Evolutionary conservation across 1,140 invertebrate genomes (phyloP).

Genomic region (Daktulosphaira vitifoliae): DNA sequence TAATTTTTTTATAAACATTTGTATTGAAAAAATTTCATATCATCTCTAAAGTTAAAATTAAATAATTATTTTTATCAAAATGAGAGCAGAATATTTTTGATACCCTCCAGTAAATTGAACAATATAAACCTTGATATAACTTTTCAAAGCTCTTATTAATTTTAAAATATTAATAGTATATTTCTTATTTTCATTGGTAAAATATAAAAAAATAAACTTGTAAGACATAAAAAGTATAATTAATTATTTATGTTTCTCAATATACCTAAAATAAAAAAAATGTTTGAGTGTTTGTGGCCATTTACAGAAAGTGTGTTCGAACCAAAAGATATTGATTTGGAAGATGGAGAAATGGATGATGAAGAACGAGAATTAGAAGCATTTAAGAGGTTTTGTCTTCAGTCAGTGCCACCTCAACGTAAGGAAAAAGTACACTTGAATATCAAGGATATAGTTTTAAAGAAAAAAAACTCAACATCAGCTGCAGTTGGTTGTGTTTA

Average conservation of each 20-base stretch:
- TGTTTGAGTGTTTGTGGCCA: conserved; percentile 38
- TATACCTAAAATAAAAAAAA: conserved; percentile 26
- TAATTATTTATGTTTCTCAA: too few relatives aligned
- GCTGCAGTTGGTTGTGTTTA: conserved; percentile 37
- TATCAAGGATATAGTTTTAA: conserved; percentile 61
- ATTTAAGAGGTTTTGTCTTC: conserved; percentile 68
- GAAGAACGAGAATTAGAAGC: conserved; percentile 65
- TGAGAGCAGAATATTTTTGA: too few relatives aligned
- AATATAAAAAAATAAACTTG: too few relatives aligned
- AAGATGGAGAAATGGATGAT: conserved; percentile 65
- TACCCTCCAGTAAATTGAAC: too few relatives aligned
- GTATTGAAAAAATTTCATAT: too few relatives aligned
- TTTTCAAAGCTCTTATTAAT: too few relatives aligned
- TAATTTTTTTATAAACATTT: too few relatives aligned
- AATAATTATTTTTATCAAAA: too few relatives aligned
- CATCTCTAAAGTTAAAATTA: too few relatives aligned
- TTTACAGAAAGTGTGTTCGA: conserved; percentile 66
- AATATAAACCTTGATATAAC: too few relatives aligned
- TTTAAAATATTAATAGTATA: too few relatives aligned
- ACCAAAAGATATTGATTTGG: conserved; percentile 64
- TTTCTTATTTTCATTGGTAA: not conserved
- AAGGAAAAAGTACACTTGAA: conserved; percentile 64
- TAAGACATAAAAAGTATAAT: too few relatives aligned
- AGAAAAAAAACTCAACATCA: conserved; percentile 48
- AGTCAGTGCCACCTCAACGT: conserved; percentile 56